phyloP scores from a whole-genome alignment of 2,888 invertebrate genomes.

The Anodontia alba region DNA sequence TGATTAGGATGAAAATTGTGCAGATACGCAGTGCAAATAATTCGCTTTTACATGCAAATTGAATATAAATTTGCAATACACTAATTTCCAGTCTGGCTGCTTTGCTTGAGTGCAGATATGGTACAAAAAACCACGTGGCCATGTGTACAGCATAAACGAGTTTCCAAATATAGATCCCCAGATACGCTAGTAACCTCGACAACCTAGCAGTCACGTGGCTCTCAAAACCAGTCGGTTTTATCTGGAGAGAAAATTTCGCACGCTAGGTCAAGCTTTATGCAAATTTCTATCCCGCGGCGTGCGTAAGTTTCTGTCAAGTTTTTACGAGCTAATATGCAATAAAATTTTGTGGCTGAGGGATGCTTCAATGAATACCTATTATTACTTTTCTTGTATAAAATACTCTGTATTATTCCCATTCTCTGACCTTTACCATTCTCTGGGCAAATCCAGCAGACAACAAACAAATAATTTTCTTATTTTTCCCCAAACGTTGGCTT shows the following conservation, averaged over 20 bases:
- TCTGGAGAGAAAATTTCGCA: conserved; percentile 46
- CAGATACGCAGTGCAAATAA: too few relatives aligned
- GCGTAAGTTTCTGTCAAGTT: conserved; percentile 10
- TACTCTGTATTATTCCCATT: too few relatives aligned
- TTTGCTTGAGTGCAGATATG: conserved; percentile 4
- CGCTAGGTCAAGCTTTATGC: conserved; percentile 63
- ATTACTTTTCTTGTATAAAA: too few relatives aligned
- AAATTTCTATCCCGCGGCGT: conserved; percentile 34
- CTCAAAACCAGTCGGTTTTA: not conserved
- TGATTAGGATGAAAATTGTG: too few relatives aligned
- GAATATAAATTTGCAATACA: too few relatives aligned
- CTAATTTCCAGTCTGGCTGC: not conserved
- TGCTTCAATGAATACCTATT: not conserved
- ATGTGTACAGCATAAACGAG: conserved; percentile 32
- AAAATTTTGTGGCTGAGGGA: not conserved
- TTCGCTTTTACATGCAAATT: too few relatives aligned
- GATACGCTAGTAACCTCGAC: conserved; percentile 63
- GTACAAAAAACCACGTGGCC: conserved; percentile 7
- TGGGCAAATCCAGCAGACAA: too few relatives aligned
- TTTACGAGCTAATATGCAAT: not conserved
- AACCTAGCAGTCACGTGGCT: conserved; percentile 58
- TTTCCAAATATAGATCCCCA: conserved; percentile 46
- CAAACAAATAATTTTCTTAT: too few relatives aligned
- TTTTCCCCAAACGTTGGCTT: too few relatives aligned
- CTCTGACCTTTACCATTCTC: too few relatives aligned